These are phyloP conservation scores for Anniella stebbinsi DNA, from an alignment of 2,797 vertebrate species.

Conservation along the genomic window DNA sequence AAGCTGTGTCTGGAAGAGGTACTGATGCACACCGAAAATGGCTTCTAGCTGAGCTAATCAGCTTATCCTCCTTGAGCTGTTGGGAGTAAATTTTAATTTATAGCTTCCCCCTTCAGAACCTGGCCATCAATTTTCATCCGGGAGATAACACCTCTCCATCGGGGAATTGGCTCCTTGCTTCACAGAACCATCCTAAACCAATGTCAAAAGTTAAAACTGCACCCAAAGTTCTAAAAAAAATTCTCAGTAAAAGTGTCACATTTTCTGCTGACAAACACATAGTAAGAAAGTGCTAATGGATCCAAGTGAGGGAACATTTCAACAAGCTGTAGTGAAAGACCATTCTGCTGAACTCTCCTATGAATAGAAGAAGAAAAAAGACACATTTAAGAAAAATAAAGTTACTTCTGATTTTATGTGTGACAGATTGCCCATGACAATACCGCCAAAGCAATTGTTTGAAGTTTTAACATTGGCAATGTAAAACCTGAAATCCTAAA, in stretches of 20 bases:
- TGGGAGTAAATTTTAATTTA: slow-evolving; percentile 34
- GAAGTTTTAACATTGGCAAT: neutral
- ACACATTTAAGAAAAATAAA: neutral
- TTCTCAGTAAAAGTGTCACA: slow-evolving; percentile 7
- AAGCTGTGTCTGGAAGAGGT: slow-evolving; percentile 19
- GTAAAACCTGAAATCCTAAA: neutral
- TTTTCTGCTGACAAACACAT: neutral
- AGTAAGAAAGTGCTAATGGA: slow-evolving; percentile 16
- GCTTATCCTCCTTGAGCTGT: slow-evolving; percentile 22
- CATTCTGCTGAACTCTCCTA: neutral
- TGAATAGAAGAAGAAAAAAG: neutral
- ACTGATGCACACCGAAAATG: slow-evolving; percentile 23
- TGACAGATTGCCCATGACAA: neutral
- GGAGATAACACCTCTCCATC: neutral
- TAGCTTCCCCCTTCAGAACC: neutral
- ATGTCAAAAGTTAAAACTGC: slow-evolving; percentile 5
- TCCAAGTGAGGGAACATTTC: neutral
- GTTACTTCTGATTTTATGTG: neutral
- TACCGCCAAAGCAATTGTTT: neutral
- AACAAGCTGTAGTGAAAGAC: neutral
- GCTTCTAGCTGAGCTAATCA: slow-evolving; percentile 28
- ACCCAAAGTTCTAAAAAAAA: neutral
- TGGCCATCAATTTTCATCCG: slow-evolving; percentile 18
- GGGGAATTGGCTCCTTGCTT: slow-evolving; percentile 18
- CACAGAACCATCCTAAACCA: neutral